These are phyloP conservation scores for Drosophila watanabei DNA, from an alignment of 1,140 invertebrate genomes.

Conservation along the genomic window DNA sequence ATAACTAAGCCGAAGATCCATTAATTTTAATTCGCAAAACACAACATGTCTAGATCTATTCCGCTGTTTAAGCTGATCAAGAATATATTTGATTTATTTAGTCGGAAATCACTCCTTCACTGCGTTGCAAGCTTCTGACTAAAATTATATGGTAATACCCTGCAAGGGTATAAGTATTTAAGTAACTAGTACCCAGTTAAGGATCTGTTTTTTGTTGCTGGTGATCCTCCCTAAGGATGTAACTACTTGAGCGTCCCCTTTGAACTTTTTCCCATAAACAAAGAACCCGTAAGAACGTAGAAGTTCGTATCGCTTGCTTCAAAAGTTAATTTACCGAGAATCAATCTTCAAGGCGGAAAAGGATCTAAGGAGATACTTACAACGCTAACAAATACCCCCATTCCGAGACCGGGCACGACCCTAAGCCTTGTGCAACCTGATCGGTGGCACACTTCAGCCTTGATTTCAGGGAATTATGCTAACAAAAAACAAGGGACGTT, in stretches of 20 bases:
- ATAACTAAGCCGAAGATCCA: too few relatives aligned
- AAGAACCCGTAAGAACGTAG: conserved; percentile 51
- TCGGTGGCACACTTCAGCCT: conserved; percentile 80
- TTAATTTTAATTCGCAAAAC: too few relatives aligned
- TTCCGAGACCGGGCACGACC: conserved; percentile 21
- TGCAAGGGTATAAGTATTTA: neutral
- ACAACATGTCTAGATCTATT: too few relatives aligned
- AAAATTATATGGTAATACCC: too few relatives aligned
- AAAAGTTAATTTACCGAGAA: conserved; percentile 85
- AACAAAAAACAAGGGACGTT: conserved; percentile 26
- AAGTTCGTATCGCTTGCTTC: conserved; percentile 54
- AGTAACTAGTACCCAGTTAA: neutral
- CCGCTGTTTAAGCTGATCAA: too few relatives aligned
- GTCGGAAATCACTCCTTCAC: too few relatives aligned
- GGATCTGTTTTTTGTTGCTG: conserved; percentile 32
- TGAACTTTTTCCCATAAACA: conserved; percentile 40
- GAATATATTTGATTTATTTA: too few relatives aligned
- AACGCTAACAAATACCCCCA: conserved; percentile 35
- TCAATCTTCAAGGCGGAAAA: conserved; percentile 76
- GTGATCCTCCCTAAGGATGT: conserved; percentile 59
- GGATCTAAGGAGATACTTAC: conserved; percentile 56
- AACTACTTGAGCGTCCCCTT: conserved; percentile 49
- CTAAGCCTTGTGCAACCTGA: conserved; percentile 68
- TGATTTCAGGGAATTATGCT: conserved; percentile 80
- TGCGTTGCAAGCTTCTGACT: too few relatives aligned